Evolutionary conservation across 2,888 invertebrate genomes (phyloP).

Genomic region (Balanococcus diminutus): DNA sequence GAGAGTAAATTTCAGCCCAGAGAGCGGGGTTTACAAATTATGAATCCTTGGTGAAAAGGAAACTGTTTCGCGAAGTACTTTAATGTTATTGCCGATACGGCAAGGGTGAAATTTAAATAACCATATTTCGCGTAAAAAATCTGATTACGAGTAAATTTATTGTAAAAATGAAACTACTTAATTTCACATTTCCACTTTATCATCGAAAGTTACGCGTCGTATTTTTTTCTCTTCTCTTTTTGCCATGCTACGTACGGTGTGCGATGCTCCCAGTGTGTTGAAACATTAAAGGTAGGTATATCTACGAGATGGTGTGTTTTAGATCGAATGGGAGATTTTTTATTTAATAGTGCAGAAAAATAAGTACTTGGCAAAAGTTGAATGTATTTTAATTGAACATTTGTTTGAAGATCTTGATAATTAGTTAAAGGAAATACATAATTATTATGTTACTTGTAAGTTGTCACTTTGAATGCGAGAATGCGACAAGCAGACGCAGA

Average conservation of each 20-base stretch:
- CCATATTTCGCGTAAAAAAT: slow-evolving; percentile 33
- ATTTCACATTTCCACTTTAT: slow-evolving; percentile 27
- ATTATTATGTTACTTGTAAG: too few species aligned
- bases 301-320: background rate
- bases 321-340: background rate
- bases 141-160: slow-evolving; percentile 25
- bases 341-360: too few species aligned
- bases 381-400: too few species aligned
- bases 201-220: background rate
- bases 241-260: too few species aligned
- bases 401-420: too few species aligned
- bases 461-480: too few species aligned
- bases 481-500: too few species aligned
- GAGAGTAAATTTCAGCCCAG: background rate
- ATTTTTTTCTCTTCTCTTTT: background rate
- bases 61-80: slow-evolving; percentile 5
- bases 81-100: slow-evolving; percentile 33
- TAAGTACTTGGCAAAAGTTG: too few species aligned
- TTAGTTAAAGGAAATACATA: too few species aligned
- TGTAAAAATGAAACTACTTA: slow-evolving; percentile 32
- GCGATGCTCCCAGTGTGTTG: background rate
- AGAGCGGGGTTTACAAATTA: slow-evolving; percentile 29
- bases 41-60: slow-evolving; percentile 33
- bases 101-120: slow-evolving; percentile 33
- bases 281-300: background rate